Evolutionary conservation across 2,888 invertebrate genomes (phyloP), one percentile per base, ranked within the genome.

Genomic region (Xestoiulus laeticollis): DNA sequence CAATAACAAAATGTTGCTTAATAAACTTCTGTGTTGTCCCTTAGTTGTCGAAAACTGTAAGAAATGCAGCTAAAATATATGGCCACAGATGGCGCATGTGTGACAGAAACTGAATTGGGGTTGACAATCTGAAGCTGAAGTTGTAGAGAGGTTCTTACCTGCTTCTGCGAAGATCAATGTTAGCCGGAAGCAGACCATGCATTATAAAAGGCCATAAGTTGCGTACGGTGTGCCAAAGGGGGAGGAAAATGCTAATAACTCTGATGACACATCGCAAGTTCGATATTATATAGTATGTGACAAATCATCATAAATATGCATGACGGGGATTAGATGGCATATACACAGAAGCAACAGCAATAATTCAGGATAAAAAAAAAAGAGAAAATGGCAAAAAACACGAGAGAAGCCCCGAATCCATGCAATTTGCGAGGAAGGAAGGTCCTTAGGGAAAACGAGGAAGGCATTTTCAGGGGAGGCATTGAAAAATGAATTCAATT

Each of bases 241-340:
- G 78, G 78, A 78, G 78, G 78, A 30, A 78, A 78, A 78, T 78
- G 78, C 78, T 78, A 78, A 78, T 78, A 78, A 78, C 78, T 78
- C 78, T 16, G 78, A 78, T 78, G 78, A 78, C 78, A 78, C 78
- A 78, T 78, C 30, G 30, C 26, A 30, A 78, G 78, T 78, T 78
- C 78, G 78, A 78, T 78, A 78, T 78, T 78, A 78, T 78, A 78
- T 78, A 78, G 78, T 78, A 78, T 78, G 78, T 78, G 78, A 78
- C 78, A 78, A 78, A 78, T 78, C 78, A 78, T 78, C 78, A 78
- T 78, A 78, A 78, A 78, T 78, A 78, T 78, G 78, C 78, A 78
- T 78, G 78, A 78, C 78, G 78, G 78, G 78, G 78, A 78, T 78
- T 78, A 78, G 78, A 78, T 78, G 78, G 78, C 78, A 14, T 30